These are phyloP conservation scores for Bombylius discolor DNA, from an alignment of 2,888 invertebrate genomes.

Conservation along the genomic window DNA sequence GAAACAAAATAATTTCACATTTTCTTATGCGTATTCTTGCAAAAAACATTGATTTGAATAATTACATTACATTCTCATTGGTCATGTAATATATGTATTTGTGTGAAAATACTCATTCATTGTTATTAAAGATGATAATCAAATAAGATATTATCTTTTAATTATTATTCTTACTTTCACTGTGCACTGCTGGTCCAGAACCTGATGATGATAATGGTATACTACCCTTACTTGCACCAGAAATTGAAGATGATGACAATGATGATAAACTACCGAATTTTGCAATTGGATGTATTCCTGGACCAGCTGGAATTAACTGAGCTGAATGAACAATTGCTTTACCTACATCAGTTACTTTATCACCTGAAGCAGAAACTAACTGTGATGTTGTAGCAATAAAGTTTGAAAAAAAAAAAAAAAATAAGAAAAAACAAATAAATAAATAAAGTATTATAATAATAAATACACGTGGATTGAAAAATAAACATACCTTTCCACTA, in stretches of 20 bases:
- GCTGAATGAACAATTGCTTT: constrained; percentile 68
- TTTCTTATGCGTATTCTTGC: too few species aligned
- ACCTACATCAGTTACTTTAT: constrained; percentile 65
- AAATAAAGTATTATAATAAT: too few species aligned
- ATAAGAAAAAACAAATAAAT: too few species aligned
- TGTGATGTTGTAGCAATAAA: constrained; percentile 13
- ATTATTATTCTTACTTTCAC: constrained; percentile 28
- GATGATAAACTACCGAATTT: neutral
- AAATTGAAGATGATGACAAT: constrained; percentile 16
- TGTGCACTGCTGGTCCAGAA: constrained; percentile 24
- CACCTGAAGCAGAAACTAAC: constrained; percentile 62
- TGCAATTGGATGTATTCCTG: constrained; percentile 7
- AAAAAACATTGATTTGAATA: too few species aligned
- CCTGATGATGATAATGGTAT: neutral
- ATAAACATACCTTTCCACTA: constrained; percentile 39
- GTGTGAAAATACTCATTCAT: neutral
- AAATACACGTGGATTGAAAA: neutral
- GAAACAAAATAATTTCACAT: too few species aligned
- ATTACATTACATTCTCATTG: too few species aligned
- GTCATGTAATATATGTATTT: too few species aligned
- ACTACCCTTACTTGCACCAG: neutral
- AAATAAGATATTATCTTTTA: too few species aligned
- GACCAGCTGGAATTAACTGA: constrained; percentile 42
- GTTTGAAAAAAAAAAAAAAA: too few species aligned
- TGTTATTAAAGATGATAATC: neutral